phyloP scores from a whole-genome alignment of 1,140 invertebrate species.

The Cryptotermes secundus region DNA sequence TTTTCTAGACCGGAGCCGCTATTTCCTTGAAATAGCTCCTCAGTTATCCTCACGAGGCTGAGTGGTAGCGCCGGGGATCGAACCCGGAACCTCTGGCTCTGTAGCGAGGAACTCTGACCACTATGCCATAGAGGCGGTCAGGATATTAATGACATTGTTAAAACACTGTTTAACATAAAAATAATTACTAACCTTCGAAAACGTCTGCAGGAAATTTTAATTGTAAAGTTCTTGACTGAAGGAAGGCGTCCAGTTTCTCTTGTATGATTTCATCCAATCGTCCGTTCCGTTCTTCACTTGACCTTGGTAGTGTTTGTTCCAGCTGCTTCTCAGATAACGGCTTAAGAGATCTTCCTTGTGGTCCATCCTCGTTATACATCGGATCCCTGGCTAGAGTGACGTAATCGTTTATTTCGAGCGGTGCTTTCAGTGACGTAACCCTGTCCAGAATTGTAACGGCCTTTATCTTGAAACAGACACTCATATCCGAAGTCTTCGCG shows the following conservation, averaged over 20 bases:
- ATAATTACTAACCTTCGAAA: constrained; percentile 40
- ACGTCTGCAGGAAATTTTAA: constrained; percentile 62
- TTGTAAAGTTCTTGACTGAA: constrained; percentile 74
- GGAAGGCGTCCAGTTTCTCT: constrained; percentile 69
- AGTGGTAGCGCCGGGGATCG: no score
- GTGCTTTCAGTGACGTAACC: neutral
- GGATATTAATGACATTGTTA: no score
- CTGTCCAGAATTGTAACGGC: constrained; percentile 35
- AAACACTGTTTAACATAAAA: neutral
- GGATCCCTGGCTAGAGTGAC: constrained; percentile 23
- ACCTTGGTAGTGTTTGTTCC: constrained; percentile 66
- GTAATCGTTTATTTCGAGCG: constrained; percentile 29
- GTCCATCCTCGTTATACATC: neutral
- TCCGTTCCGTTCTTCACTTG: constrained; percentile 66
- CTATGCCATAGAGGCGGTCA: no score
- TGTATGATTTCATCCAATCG: constrained; percentile 71
- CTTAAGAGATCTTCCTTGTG: neutral
- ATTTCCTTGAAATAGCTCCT: no score
- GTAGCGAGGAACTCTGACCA: no score
- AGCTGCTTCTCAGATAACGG: constrained; percentile 56
- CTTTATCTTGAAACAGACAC: constrained; percentile 36
- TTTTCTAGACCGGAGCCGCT: no score
- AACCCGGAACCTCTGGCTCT: no score
- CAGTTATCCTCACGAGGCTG: no score
- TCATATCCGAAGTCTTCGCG: constrained; percentile 19